Conservation (phyloP, 2,888 invertebrate species). For the Galerucella calmariensis region DNA sequence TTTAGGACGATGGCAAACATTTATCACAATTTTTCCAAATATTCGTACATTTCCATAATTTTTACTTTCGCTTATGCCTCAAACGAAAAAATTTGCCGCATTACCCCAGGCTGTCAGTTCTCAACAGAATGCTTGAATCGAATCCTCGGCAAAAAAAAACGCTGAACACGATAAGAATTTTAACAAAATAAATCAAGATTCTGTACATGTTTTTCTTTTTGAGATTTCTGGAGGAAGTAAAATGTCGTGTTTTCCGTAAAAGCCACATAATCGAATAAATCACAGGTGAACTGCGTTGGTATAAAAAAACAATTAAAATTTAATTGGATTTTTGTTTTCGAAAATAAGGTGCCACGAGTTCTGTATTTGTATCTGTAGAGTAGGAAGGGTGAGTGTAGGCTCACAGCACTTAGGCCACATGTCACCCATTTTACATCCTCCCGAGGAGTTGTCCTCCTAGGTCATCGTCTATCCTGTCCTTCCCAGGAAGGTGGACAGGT, state of each 20-base stretch:
- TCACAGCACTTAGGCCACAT: no score
- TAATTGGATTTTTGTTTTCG: no score
- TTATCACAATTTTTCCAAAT: constrained; percentile 9
- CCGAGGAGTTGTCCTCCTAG: no score
- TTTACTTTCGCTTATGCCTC: background rate
- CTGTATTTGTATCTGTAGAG: no score
- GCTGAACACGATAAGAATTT: constrained; percentile 15
- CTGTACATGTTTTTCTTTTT: constrained; percentile 2
- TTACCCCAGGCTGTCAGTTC: background rate
- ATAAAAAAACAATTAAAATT: no score
- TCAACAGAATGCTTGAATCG: constrained; percentile 1
- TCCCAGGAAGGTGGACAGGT: no score
- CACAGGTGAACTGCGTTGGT: no score
- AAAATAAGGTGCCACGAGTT: no score
- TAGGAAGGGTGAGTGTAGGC: no score
- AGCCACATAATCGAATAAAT: constrained; percentile 1
- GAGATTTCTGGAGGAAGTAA: constrained; percentile 9
- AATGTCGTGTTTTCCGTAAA: constrained; percentile 8
- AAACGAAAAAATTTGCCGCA: background rate
- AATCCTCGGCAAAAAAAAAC: constrained; percentile 3
- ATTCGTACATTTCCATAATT: constrained; percentile 14
- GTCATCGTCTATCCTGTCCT: no score
- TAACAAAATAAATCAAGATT: constrained; percentile 9
- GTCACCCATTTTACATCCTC: no score
- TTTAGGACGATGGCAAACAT: background rate